Evolutionary conservation across 2,797 vertebrate genomes (phyloP).

Genomic region (Botia kubotai): DNA sequence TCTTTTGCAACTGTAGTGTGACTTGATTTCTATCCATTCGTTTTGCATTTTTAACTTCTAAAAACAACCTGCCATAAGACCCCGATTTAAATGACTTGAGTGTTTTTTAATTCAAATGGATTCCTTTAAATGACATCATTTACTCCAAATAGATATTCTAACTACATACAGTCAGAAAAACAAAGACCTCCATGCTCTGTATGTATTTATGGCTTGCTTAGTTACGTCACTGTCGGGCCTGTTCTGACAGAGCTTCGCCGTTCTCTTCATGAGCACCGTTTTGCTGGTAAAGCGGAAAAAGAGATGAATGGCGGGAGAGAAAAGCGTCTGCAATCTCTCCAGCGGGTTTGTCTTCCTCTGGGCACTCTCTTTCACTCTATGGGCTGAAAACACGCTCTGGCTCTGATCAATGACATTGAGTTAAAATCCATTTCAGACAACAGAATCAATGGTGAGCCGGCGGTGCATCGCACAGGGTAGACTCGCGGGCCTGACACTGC

Average conservation of each 20-base stretch:
- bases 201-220: background rate
- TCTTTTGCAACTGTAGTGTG: too few species aligned
- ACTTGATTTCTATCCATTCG: too few species aligned
- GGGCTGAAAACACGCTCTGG: conserved; percentile 77
- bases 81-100: too few species aligned
- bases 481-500: conserved; percentile 50
- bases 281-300: background rate
- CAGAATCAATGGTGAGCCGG: conserved; percentile 73
- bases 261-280: background rate
- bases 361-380: conserved; percentile 50
- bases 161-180: background rate
- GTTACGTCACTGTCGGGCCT: background rate
- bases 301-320: conserved; percentile 25
- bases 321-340: conserved; percentile 19
- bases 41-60: too few species aligned
- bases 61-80: too few species aligned
- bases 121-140: too few species aligned
- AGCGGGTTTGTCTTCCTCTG: conserved; percentile 33
- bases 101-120: background rate
- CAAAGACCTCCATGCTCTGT: background rate
- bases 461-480: conserved; percentile 54
- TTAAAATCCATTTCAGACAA: conserved; percentile 76
- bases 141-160: background rate
- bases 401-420: conserved; percentile 78
- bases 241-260: background rate